Evolutionary conservation across 2,888 invertebrate species (phyloP), one percentile per base, ranked within the genome.

Genomic region (Parnassius orleans): DNA sequence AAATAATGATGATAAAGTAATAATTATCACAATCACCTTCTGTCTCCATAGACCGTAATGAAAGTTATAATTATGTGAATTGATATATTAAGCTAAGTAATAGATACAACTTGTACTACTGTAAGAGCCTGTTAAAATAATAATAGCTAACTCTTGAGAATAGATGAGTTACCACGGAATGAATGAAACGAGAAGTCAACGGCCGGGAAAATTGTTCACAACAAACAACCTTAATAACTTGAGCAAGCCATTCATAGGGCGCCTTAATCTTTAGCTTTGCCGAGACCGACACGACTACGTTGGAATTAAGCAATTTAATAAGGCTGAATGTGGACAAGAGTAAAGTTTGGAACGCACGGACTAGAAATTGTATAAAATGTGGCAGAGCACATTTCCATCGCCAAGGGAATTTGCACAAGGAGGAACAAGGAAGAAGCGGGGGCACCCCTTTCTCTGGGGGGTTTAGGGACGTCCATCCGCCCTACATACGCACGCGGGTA

Each of bases 311-410:
- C 71, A 66, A 62, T 69, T 68, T 70, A 67, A 69, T 63, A 63
- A 63, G 59, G 55, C 53, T 53, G 69, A 69, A 71, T 69, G 74
- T 72, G 72, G 74, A 73, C 72, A 70, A 69, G 71, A 72, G 80
- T 80, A 79, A 80, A 80, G 79, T 81, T 84, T 81, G 77, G 77
- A 79, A 81, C 80, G 81, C 80, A 75, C 78, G 78, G 82, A 83
- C 87, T 87, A 89, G 88, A 90, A 90, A 90, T 90, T 90, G 89
- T 91, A 90, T 90, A 91, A 91, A 91, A 91, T 90, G 90, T 90
- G 89, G 90, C 88, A 82, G 87, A 89, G 85, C 87, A 88, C 88
- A 90, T 90, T 90, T 90, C 89, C 89, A 90, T 91, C 90, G 90
- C 84, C 90, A 84, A 86, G 90, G 90, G 90, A 91, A 91, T 91